Percentiles rank a stretch among this genome's conserved stretches.
These are phyloP conservation scores for Sarcophaga caerulescens DNA, from an alignment of 2,888 invertebrate genomes.

Conservation along the genomic window DNA sequence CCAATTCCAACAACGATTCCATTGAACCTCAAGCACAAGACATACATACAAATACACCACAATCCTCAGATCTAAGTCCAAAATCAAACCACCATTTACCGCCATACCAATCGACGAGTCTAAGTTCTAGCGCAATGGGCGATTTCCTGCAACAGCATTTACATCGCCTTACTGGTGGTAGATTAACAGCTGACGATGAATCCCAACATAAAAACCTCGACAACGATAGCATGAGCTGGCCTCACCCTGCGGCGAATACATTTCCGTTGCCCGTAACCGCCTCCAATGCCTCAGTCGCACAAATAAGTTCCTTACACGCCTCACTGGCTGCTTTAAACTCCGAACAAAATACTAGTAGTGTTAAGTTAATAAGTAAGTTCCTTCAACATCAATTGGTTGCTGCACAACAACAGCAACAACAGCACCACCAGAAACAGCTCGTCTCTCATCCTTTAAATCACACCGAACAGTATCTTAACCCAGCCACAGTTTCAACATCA, in stretches of 20 bases:
- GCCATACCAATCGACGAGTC: slow-evolving; percentile 37
- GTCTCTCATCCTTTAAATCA: slow-evolving; percentile 34
- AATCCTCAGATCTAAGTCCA: slow-evolving; percentile 54
- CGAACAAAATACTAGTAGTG: slow-evolving; percentile 65
- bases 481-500: slow-evolving; percentile 64
- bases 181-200: slow-evolving; percentile 48
- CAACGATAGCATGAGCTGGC: slow-evolving; percentile 64
- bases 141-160: slow-evolving; percentile 61
- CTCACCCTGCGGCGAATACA: slow-evolving; percentile 50
- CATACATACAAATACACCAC: slow-evolving; percentile 50
- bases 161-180: slow-evolving; percentile 38
- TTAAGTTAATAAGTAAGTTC: slow-evolving; percentile 79
- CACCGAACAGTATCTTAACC: slow-evolving; percentile 58
- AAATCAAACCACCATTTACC: slow-evolving; percentile 19
- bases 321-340: slow-evolving; percentile 75
- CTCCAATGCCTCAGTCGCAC: slow-evolving; percentile 67
- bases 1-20: slow-evolving; percentile 55
- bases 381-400: slow-evolving; percentile 78
- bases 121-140: slow-evolving; percentile 50
- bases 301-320: slow-evolving; percentile 77
- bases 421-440: slow-evolving; percentile 73
- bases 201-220: slow-evolving; percentile 56
- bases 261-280: slow-evolving; percentile 65
- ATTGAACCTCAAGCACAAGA: slow-evolving; percentile 52
- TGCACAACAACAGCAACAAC: slow-evolving; percentile 69